These are phyloP conservation scores for Synodontis membranacea DNA, from an alignment of 2,113 vertebrate species.

Conservation along the genomic window DNA sequence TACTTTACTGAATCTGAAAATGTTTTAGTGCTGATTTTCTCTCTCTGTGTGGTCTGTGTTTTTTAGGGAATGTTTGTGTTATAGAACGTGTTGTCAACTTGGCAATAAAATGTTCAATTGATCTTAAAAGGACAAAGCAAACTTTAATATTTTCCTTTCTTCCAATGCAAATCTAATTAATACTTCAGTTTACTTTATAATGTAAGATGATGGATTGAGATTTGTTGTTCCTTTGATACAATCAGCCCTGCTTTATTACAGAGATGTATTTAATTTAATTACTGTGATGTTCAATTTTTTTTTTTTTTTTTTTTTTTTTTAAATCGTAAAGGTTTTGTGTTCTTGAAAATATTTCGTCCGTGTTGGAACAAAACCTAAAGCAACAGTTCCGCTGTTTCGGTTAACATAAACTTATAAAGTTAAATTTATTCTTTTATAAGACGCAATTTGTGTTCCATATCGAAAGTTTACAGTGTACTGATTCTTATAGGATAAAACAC, in stretches of 20 bases:
- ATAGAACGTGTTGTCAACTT: background rate
- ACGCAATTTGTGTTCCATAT: background rate
- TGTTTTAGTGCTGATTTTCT: background rate
- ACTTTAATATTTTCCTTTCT: background rate
- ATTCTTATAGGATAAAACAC: background rate
- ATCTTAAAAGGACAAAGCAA: background rate
- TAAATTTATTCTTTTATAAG: background rate
- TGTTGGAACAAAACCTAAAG: background rate
- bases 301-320: background rate
- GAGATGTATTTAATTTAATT: background rate
- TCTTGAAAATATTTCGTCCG: background rate
- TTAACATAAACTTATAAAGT: too few species aligned
- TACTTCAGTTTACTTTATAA: background rate
- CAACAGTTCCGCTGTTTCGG: constrained; percentile 11
- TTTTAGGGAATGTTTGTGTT: background rate
- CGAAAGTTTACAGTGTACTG: too few species aligned
- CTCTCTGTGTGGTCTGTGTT: background rate
- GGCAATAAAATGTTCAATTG: background rate
- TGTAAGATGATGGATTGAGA: background rate
- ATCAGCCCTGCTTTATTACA: background rate
- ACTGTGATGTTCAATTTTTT: background rate
- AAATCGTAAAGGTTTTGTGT: background rate
- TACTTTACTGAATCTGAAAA: background rate
- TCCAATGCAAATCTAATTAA: background rate
- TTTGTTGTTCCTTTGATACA: background rate